These are phyloP conservation scores for Oncorhynchus mykiss DNA, from an alignment of 2,113 vertebrate species.

Conservation along the genomic window DNA sequence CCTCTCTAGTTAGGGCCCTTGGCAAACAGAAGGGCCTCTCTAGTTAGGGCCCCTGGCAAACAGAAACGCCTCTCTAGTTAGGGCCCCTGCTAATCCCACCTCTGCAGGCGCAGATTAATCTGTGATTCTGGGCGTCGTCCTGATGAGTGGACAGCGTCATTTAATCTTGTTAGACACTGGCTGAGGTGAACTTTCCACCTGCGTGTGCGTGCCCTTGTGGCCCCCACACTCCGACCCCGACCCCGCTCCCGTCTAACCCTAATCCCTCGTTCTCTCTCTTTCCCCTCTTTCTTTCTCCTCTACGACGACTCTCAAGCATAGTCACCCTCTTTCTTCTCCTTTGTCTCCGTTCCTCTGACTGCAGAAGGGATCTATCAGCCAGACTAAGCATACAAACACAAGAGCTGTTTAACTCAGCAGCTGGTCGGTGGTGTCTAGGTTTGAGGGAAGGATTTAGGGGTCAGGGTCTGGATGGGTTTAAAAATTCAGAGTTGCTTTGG, in stretches of 20 bases:
- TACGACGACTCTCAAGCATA: constrained; percentile 12
- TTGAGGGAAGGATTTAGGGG: not conserved
- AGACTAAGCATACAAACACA: constrained; percentile 11
- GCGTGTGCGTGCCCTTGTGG: constrained; percentile 29
- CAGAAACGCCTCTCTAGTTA: not conserved
- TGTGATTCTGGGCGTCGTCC: constrained; percentile 30
- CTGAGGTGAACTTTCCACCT: constrained; percentile 58
- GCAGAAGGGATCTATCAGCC: constrained; percentile 37
- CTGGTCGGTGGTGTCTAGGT: not conserved
- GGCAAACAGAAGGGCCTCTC: no score
- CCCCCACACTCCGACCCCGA: constrained; percentile 16
- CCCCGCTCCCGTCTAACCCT: constrained; percentile 11
- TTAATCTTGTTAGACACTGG: constrained; percentile 63
- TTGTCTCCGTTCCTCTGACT: constrained; percentile 37
- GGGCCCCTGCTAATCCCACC: constrained; percentile 3
- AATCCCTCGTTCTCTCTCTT: constrained; percentile 34
- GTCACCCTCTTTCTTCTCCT: constrained; percentile 24
- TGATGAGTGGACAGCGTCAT: constrained; percentile 44
- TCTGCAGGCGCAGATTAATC: constrained; percentile 46
- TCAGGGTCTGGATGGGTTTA: not conserved
- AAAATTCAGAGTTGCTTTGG: not conserved
- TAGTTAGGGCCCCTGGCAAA: not conserved
- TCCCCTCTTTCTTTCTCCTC: constrained; percentile 24
- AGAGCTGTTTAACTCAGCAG: not conserved
- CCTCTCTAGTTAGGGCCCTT: no score